These are phyloP conservation scores for Bufo gargarizans DNA, from an alignment of 2,113 vertebrate genomes.

Conservation along the genomic window DNA sequence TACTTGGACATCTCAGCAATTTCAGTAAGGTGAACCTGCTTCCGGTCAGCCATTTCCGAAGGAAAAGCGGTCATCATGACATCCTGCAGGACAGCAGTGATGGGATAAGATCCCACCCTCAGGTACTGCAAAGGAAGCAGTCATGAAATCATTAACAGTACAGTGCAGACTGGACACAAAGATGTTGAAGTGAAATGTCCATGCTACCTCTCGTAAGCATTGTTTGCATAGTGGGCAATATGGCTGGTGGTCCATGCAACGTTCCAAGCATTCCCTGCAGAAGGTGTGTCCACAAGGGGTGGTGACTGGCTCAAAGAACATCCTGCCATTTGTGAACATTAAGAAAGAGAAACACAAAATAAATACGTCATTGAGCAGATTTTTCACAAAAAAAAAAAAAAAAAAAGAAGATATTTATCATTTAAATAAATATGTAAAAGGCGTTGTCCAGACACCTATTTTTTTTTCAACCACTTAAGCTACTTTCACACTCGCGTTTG, in stretches of 20 bases:
- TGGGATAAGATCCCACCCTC: slow-evolving; percentile 82
- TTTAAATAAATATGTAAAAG: no score
- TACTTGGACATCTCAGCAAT: slow-evolving; percentile 91
- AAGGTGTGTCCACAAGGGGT: slow-evolving; percentile 91
- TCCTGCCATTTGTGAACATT: slow-evolving; percentile 65
- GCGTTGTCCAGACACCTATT: no score
- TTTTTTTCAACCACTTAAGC: no score
- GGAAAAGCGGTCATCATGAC: slow-evolving; percentile 79
- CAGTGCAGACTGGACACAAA: not conserved
- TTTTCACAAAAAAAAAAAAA: no score
- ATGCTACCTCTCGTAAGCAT: slow-evolving; percentile 83
- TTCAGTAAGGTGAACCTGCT: slow-evolving; percentile 78
- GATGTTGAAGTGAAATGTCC: not conserved
- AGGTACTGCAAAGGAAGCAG: slow-evolving; percentile 76
- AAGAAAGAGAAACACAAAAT: not conserved
- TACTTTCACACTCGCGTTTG: no score
- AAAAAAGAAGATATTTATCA: no score
- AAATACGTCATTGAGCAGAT: no score
- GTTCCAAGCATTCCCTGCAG: slow-evolving; percentile 88
- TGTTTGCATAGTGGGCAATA: slow-evolving; percentile 92
- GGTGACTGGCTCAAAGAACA: slow-evolving; percentile 86
- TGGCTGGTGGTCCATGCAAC: slow-evolving; percentile 88
- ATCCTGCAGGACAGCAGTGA: slow-evolving; percentile 78
- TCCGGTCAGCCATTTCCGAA: slow-evolving; percentile 78
- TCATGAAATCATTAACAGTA: not conserved